Evolutionary conservation across 2,888 invertebrate genomes (phyloP).

Genomic region (Brachypalpus laphriformis): DNA sequence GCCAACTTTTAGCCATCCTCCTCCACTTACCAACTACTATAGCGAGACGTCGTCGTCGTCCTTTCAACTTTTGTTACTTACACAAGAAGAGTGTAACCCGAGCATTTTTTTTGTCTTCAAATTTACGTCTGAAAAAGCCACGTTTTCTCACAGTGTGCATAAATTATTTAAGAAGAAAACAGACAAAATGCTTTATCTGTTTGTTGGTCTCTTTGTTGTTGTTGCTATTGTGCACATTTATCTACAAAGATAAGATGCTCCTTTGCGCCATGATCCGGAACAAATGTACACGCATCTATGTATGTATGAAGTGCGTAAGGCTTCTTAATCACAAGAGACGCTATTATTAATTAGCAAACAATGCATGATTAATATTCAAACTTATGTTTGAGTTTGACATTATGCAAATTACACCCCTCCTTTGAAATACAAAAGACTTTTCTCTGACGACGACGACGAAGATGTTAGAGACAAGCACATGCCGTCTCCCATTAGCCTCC

Average conservation of each 20-base stretch:
- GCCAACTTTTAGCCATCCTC: not conserved
- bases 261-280: constrained; percentile 51
- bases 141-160: constrained; percentile 38
- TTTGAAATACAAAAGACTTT: constrained; percentile 12
- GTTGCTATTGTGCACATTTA: not conserved
- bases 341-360: constrained; percentile 71
- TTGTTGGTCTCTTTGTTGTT: constrained; percentile 5
- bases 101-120: not conserved
- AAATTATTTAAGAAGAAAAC: constrained; percentile 16
- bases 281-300: constrained; percentile 18
- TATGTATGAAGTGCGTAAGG: constrained; percentile 4
- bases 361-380: constrained; percentile 71
- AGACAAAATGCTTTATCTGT: not conserved
- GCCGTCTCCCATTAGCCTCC: constrained; percentile 12
- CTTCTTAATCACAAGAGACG: constrained; percentile 51
- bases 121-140: constrained; percentile 29
- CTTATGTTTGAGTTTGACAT: constrained; percentile 69
- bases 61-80: constrained; percentile 2
- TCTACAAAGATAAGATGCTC: constrained; percentile 28
- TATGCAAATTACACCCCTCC: constrained; percentile 59
- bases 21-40: not conserved
- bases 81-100: not conserved
- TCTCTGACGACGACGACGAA: constrained; percentile 10
- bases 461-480: constrained; percentile 32
- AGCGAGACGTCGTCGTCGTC: not conserved